Base-by-base conservation (phyloP, 2,888 invertebrate genomes). In the Nymphalis urticae region DNA sequence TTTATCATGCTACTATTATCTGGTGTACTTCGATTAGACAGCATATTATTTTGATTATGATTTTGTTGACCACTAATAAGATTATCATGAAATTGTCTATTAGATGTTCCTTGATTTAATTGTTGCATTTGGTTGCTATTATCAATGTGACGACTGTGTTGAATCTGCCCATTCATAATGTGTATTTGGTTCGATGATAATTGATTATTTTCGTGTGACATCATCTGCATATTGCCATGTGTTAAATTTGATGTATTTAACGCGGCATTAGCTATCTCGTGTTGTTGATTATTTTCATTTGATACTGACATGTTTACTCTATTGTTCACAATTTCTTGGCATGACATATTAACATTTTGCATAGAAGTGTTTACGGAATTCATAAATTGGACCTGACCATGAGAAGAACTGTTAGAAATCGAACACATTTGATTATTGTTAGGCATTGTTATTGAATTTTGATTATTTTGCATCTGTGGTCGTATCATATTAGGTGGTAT, bases 141-240 rank as follows among this genome's bases (percentile, higher is more conserved):
- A 63, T 93, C 86, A 54, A 85, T 77, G 79, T 86, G 86, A 42
- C 91, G 83, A 75, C 87, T 86, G 70, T 92, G 90, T 73, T 92
- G 91, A 61, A 92, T 92, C 80, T 92, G 92, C 36, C 92, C 92
- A 79, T 89, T 92, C 88, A 90, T 87, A 66, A 93, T 92, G 72
- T 92, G 92, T 68, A 93, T 93, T 76, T 92, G 92, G 75, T 92
- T 92, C 3, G 89, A 79, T 16, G 86, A 77, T 61, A 83, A 76
- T 70, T 87, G 90, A 69, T 80, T 84, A 72, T 82, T 87, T 32
- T 90, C 89, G 73, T 91, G 90, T 6, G 88, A 83, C 76, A 92
- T 86, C 75, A 91, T 76, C 78, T 87, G 87, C 83, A 92, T 87
- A 69, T 87, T 89, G 21, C 87, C 85, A 76, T 91, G 92, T 8